Conservation (phyloP, 2,113 vertebrate genomes). For the Poecilia latipinna region DNA sequence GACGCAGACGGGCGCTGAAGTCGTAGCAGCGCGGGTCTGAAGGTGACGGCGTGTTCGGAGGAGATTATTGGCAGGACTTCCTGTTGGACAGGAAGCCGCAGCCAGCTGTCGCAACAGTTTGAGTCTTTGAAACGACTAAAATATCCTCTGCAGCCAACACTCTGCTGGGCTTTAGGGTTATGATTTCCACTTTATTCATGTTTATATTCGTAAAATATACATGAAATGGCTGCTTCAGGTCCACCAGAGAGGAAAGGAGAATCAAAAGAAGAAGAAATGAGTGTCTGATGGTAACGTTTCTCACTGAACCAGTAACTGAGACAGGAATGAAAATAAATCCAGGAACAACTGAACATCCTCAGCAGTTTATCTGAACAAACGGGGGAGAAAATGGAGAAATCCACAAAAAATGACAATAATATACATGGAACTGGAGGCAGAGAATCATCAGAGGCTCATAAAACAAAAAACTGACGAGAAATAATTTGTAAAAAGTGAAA, state of each 20-base stretch:
- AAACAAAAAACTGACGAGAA: too few relatives aligned
- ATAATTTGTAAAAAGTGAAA: too few relatives aligned
- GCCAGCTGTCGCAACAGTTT: constrained; percentile 54
- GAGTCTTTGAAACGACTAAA: constrained; percentile 38
- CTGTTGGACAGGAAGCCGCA: constrained; percentile 49
- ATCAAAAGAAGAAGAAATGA: background rate
- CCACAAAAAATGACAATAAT: too few relatives aligned
- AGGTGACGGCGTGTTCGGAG: background rate
- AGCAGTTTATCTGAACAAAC: background rate
- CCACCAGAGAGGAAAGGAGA: background rate
- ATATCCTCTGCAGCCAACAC: constrained; percentile 9
- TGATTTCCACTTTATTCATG: constrained; percentile 41
- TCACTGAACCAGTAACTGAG: background rate
- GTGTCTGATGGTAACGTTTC: background rate
- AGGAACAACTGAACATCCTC: background rate
- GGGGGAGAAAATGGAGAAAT: background rate
- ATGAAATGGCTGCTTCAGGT: constrained; percentile 41
- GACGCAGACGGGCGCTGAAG: too few relatives aligned
- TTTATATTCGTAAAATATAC: constrained; percentile 22
- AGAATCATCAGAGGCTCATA: too few relatives aligned
- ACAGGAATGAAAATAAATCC: background rate
- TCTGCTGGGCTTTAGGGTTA: constrained; percentile 42
- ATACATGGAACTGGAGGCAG: too few relatives aligned
- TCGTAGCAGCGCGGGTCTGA: constrained; percentile 5
- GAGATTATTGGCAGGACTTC: constrained; percentile 50